Base-by-base conservation (phyloP, 2,797 vertebrate genomes). In the Acipenser ruthenus region DNA sequence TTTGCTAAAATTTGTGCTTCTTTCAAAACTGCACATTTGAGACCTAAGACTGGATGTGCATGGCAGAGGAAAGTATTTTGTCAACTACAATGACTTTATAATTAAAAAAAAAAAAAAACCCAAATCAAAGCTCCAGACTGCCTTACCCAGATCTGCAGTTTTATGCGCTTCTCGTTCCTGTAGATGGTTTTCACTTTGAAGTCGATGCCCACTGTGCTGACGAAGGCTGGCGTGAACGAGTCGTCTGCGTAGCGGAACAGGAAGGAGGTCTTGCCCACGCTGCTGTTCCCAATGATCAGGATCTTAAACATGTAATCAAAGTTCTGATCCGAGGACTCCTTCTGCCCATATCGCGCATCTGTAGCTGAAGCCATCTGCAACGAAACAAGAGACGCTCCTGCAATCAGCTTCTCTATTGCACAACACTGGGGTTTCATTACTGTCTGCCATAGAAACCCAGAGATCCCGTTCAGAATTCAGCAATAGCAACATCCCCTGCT, bases 221-320 rank as follows among this genome's bases (percentile, higher is more conserved):
- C 89, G 8, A 91, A 91, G 7, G 89, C 89, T 63, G 89, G 90
- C 0, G 89, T 90, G 72, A 90, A 91, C 65, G 89, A 90, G 75
- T 91, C 89, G 47, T 91, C 89, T 0, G 89, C 89, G 0, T 90
- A 91, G 68, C 89, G 86, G 75, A 91, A 91, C 65, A 91, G 80
- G 72, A 91, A 91, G 5, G 89, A 91, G 1, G 89, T 90, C 75
- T 91, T 91, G 11, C 89, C 89, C 72, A 91, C 89, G n/a, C 89
- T 91, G 84, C 89, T 91, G 66, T 37, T 37, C 23, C 23, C 23
- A 37, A 37, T 37, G 23, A 37, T 37, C 23, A 37, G 23, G 23
- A 37, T 90, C 90, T 91, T 91, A 75, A 91, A 91, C 89, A 90
- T 90, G 72, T 91, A 90, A 82, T 91, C 89, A 67, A 91, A 91